Conservation (phyloP, 2,797 vertebrate genomes). For the Gila robusta region DNA sequence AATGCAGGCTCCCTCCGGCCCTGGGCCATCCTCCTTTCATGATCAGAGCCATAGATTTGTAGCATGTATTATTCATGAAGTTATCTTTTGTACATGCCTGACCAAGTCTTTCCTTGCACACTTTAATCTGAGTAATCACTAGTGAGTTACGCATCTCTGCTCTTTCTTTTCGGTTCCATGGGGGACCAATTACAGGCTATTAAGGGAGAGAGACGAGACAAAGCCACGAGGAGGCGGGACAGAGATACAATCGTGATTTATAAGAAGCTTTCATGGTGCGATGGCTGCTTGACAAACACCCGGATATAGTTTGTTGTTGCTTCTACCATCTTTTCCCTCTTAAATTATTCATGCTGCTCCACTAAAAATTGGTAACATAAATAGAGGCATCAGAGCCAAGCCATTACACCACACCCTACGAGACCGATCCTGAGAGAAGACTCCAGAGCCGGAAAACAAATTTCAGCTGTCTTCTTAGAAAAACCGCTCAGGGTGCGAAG, state of each 20-base stretch:
- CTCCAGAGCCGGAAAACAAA: not conserved
- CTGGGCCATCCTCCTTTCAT: constrained; percentile 44
- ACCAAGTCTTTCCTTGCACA: constrained; percentile 65
- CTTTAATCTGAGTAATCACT: constrained; percentile 68
- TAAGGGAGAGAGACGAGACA: constrained; percentile 63
- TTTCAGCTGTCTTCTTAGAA: constrained; percentile 19
- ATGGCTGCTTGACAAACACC: constrained; percentile 44
- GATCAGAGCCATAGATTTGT: constrained; percentile 61
- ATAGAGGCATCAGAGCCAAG: constrained; percentile 28
- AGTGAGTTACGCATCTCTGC: constrained; percentile 69
- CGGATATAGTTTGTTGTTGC: constrained; percentile 36
- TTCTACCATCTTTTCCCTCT: constrained; percentile 37
- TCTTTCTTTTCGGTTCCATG: constrained; percentile 62
- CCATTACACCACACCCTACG: constrained; percentile 37
- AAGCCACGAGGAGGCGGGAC: constrained; percentile 60
- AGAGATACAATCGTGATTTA: constrained; percentile 39
- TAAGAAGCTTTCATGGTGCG: constrained; percentile 40
- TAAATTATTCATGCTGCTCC: constrained; percentile 48
- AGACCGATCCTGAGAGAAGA: constrained; percentile 24
- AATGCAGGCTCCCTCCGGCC: not conserved
- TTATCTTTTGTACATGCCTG: constrained; percentile 66
- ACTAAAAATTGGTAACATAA: constrained; percentile 45
- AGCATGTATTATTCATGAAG: constrained; percentile 69
- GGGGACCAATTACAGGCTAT: constrained; percentile 72
- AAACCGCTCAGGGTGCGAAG: constrained; percentile 15